Conservation (phyloP, 2,888 invertebrate genomes). For the Archips xylosteana region DNA sequence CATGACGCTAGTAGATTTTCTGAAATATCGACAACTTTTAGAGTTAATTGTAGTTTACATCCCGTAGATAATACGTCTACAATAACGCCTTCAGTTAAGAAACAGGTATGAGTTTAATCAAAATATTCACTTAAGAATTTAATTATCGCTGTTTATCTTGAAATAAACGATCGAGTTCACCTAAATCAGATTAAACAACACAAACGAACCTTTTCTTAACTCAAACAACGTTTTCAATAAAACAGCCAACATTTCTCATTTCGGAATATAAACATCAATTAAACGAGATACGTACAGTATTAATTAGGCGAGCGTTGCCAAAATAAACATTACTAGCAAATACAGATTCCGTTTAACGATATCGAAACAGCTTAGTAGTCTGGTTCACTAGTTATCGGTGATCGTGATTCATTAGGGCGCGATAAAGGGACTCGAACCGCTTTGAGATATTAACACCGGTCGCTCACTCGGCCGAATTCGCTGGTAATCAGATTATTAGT, state of each 20-base stretch:
- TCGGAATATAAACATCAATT: constrained; percentile 37
- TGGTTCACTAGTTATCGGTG: constrained; percentile 40
- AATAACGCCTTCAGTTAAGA: neutral
- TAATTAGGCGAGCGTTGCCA: constrained; percentile 38
- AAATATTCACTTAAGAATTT: constrained; percentile 7
- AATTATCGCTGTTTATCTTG: neutral
- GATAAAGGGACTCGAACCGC: constrained; percentile 61
- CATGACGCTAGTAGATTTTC: too few species aligned
- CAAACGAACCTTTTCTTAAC: constrained; percentile 10
- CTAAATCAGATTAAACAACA: constrained; percentile 14
- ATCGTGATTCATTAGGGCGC: constrained; percentile 65
- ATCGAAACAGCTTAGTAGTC: constrained; percentile 39
- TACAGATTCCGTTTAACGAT: constrained; percentile 37
- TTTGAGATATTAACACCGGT: constrained; percentile 70
- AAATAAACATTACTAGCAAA: constrained; percentile 41
- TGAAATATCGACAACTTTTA: too few species aligned
- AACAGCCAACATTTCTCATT: constrained; percentile 36
- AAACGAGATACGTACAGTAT: constrained; percentile 28
- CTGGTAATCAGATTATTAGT: constrained; percentile 26
- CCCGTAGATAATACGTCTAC: too few species aligned
- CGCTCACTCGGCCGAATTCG: neutral
- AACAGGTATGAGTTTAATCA: neutral
- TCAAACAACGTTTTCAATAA: constrained; percentile 28
- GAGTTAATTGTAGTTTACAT: too few species aligned
- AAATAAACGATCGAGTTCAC: neutral